Percentiles rank a stretch among this genome's conserved stretches.
phyloP scores from a whole-genome alignment of 2,797 vertebrate genomes.

The Lacerta agilis region DNA sequence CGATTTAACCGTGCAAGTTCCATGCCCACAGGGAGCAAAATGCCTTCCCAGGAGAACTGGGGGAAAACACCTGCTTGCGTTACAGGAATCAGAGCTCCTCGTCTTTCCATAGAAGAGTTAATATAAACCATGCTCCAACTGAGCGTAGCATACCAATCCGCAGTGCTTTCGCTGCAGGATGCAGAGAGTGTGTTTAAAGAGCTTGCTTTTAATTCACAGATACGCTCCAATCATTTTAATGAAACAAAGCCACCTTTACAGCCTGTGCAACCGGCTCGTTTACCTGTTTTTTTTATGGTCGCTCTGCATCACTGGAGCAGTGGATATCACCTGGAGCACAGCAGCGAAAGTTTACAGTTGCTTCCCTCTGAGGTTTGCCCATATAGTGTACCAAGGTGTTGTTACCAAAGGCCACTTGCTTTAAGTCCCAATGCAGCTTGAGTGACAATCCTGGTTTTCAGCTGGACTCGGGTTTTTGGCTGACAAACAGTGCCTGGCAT shows the following conservation, averaged over 20 bases:
- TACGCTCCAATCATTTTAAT: not conserved
- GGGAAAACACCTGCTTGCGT: not conserved
- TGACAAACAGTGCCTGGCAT: not conserved
- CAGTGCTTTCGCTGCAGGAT: not conserved
- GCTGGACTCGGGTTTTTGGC: no score
- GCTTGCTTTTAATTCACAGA: not conserved
- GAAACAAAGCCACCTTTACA: not conserved
- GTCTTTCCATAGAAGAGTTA: constrained; percentile 14
- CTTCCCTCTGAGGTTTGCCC: not conserved
- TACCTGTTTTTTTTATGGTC: constrained; percentile 45
- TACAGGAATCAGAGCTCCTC: not conserved
- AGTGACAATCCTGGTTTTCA: not conserved
- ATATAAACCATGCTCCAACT: not conserved
- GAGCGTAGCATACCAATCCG: not conserved
- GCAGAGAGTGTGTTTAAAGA: not conserved
- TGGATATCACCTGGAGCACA: constrained; percentile 39
- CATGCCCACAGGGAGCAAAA: not conserved
- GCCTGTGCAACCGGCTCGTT: constrained; percentile 46
- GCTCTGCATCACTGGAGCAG: constrained; percentile 56
- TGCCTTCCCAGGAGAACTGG: not conserved
- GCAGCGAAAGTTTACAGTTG: constrained; percentile 44
- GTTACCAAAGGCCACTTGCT: not conserved
- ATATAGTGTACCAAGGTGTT: not conserved
- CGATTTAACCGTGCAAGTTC: not conserved
- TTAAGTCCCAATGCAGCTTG: not conserved